These are phyloP conservation scores for Pristis pectinata DNA, from an alignment of 2,797 vertebrate species.

Conservation along the genomic window DNA sequence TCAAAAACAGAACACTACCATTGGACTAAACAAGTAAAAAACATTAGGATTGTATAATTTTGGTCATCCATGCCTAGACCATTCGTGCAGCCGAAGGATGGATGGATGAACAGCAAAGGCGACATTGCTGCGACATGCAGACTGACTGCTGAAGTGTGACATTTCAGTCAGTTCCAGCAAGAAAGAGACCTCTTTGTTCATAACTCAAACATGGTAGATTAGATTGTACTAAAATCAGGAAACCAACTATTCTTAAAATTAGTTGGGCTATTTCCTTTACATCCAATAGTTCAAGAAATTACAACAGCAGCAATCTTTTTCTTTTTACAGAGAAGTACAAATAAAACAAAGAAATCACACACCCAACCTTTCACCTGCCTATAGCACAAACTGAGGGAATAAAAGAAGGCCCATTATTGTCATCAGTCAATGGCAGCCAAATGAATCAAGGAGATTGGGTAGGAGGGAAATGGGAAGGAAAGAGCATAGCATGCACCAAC, in stretches of 20 bases:
- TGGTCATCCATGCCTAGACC: constrained; percentile 47
- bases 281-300: constrained; percentile 29
- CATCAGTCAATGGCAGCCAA: neutral
- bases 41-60: constrained; percentile 45
- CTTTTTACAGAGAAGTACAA: constrained; percentile 21
- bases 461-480: neutral
- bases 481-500: neutral
- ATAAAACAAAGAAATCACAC: constrained; percentile 26
- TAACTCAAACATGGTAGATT: constrained; percentile 3
- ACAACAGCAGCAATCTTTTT: constrained; percentile 31
- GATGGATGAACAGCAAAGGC: constrained; percentile 45
- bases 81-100: constrained; percentile 48
- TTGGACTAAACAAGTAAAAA: constrained; percentile 55
- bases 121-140: constrained; percentile 56
- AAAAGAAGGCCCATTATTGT: constrained; percentile 20
- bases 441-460: neutral
- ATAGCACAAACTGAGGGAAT: constrained; percentile 33
- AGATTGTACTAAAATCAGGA: constrained; percentile 16
- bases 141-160: constrained; percentile 53
- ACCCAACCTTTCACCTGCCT: neutral
- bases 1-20: constrained; percentile 55
- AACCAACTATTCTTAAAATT: neutral
- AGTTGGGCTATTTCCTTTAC: constrained; percentile 5
- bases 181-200: constrained; percentile 40
- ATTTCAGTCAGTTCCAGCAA: constrained; percentile 42